phyloP scores from a whole-genome alignment of 2,888 invertebrate species.

The Drosophila kokeensis region DNA sequence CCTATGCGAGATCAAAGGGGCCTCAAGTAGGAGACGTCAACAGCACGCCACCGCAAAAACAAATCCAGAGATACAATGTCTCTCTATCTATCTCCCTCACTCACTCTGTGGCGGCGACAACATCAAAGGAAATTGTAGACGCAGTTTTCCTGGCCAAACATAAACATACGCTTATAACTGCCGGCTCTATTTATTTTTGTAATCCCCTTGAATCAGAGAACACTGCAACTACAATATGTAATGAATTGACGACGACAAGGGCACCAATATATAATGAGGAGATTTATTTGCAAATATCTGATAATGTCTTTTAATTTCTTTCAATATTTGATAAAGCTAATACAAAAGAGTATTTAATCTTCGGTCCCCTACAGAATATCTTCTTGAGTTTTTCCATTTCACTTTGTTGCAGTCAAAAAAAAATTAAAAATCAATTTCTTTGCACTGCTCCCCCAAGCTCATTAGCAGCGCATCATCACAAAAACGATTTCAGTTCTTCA shows the following conservation, averaged over 20 bases:
- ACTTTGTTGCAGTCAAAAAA: conserved; percentile 37
- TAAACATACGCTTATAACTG: conserved; percentile 59
- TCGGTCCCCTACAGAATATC: not conserved
- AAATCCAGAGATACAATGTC: conserved; percentile 67
- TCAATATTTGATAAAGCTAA: too few relatives aligned
- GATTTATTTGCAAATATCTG: not conserved
- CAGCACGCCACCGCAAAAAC: conserved; percentile 43
- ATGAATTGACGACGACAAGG: not conserved
- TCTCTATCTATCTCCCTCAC: conserved; percentile 11
- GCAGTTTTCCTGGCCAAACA: conserved; percentile 76
- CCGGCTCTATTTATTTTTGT: conserved; percentile 50
- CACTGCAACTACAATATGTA: not conserved
- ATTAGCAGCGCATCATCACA: conserved; percentile 63
- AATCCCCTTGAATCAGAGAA: conserved; percentile 31
- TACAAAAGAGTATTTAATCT: conserved; percentile 29
- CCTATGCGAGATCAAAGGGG: conserved; percentile 64
- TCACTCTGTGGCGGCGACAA: conserved; percentile 43
- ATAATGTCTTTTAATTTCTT: not conserved
- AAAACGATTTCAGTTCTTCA: conserved; percentile 36
- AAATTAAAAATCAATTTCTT: conserved; percentile 78
- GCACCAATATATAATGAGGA: not conserved
- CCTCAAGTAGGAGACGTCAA: conserved; percentile 56
- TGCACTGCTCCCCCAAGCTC: conserved; percentile 50
- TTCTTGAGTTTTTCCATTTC: conserved; percentile 3
- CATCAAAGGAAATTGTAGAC: conserved; percentile 77